phyloP scores from a whole-genome alignment of 2,113 vertebrate species.

The Vicugna pacos region DNA sequence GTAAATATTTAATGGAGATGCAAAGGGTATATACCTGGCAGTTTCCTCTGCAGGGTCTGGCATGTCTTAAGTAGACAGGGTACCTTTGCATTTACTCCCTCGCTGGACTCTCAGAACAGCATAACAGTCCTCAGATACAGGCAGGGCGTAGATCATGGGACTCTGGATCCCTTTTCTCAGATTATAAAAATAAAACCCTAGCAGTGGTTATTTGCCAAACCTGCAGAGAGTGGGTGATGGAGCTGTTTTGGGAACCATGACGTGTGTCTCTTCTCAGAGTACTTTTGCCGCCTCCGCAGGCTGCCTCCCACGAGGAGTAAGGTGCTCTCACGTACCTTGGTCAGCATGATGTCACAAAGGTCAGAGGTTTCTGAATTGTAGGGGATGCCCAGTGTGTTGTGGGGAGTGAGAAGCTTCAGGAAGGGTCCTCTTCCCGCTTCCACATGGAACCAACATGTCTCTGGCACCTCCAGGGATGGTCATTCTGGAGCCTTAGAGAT shows the following conservation, averaged over 20 bases:
- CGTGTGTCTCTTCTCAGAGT: not conserved
- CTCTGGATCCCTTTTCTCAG: rapidly evolving
- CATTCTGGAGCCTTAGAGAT: not conserved
- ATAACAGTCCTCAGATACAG: too few relatives aligned
- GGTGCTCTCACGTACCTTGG: not conserved
- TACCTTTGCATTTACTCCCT: rapidly evolving
- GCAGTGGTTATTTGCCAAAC: not conserved
- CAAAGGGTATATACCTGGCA: rapidly evolving
- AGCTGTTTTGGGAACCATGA: not conserved
- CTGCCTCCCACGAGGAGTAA: not conserved
- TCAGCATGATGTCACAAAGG: rapidly evolving
- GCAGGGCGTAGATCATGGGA: rapidly evolving
- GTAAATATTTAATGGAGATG: rapidly evolving
- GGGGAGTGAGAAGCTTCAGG: not conserved
- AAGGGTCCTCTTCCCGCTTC: too few relatives aligned
- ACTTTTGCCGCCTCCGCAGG: rapidly evolving
- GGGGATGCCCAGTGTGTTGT: rapidly evolving
- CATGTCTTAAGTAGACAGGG: rapidly evolving
- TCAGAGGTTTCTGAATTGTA: not conserved
- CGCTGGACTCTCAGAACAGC: not conserved
- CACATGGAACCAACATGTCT: not conserved
- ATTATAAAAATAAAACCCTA: not conserved
- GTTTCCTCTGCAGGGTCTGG: too few relatives aligned
- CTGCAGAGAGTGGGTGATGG: rapidly evolving
- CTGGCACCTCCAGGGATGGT: rapidly evolving